Evolutionary conservation across 2,113 vertebrate genomes (phyloP), one percentile per base, ranked within the genome.

Genomic region (Ovibos moschatus): DNA sequence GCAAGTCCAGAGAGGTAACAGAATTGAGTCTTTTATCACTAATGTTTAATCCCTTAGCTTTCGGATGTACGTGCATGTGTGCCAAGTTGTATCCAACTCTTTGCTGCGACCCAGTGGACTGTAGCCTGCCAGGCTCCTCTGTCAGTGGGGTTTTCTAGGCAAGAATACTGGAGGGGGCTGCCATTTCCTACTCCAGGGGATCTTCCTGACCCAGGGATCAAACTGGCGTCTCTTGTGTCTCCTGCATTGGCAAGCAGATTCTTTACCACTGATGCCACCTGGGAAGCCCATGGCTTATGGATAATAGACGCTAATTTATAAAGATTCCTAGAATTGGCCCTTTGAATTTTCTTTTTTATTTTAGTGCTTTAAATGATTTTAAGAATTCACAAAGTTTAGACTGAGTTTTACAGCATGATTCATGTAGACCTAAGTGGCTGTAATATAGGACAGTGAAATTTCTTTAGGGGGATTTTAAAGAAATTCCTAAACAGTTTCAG

Each of bases 1-100:
- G 27, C 30, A 76, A 27, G 47, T 67, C 0, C 21, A 91, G 28
- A 83, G 17, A 87, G 27, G 43, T 76, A 36, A 94, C 30, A 94
- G 12, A 55, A 57, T 89, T 89, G 45, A 58, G 15, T 76, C 47
- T 95, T 57, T 81, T 81, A 86, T 85, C 23, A 94, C 13, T 86
- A 53, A 64, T 96, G 93, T 95, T 97, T 93, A 67, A 93, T 81
- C 30, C 19, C 4, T 19, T 86, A 5, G 53, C 89, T 94, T 95
- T 79, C 79, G 30, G 53, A 78, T 76, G 12, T 27, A 43, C 14
- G 23, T 76, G 71, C 36, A 76, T 76, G 12, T 76, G 36, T 27
- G 40, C 21, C 40, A 2, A 27, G 71, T 76, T 3, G 0, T 27
- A 43, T 43, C 40, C 1, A 3, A 43, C 71, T 43, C 36, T 76